A percentile compares a stretch with the other conserved stretches of the same genome.
Conservation (phyloP, 2,797 vertebrate species). For the Pseudochaenichthys georgianus region DNA sequence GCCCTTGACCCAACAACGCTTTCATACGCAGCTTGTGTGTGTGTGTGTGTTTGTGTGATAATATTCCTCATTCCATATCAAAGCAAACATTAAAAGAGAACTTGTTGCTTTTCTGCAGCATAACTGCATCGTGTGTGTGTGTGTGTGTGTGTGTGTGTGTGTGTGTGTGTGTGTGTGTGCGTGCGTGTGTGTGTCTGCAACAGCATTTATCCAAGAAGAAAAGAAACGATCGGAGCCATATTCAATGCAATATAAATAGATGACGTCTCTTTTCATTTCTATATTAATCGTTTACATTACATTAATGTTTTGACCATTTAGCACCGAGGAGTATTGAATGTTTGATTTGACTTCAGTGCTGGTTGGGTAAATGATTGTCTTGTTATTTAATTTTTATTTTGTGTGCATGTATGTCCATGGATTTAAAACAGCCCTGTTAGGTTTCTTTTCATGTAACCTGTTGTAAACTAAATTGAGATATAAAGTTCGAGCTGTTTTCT, state of each 20-base stretch:
- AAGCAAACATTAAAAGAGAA: slow-evolving; percentile 31
- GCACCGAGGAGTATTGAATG: slow-evolving; percentile 74
- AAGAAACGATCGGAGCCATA: slow-evolving; percentile 82
- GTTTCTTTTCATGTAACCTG: slow-evolving; percentile 49
- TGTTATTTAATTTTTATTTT: slow-evolving; percentile 25
- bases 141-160: too few relatives aligned
- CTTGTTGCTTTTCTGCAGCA: slow-evolving; percentile 20
- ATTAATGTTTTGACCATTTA: slow-evolving; percentile 83
- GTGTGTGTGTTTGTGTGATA: background rate
- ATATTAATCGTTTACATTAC: slow-evolving; percentile 84
- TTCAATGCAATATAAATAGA: slow-evolving; percentile 87
- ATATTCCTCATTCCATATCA: slow-evolving; percentile 56
- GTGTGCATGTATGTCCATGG: slow-evolving; percentile 52
- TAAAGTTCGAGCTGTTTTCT: slow-evolving; percentile 35
- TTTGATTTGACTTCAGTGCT: slow-evolving; percentile 68
- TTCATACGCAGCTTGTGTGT: slow-evolving; percentile 5
- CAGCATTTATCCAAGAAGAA: slow-evolving; percentile 62
- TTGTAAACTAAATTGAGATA: slow-evolving; percentile 39
- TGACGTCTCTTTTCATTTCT: slow-evolving; percentile 78
- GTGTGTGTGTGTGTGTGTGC: slow-evolving; percentile 11
- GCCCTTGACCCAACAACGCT: slow-evolving; percentile 26
- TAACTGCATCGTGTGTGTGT: slow-evolving; percentile 9
- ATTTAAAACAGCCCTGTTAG: slow-evolving; percentile 30
- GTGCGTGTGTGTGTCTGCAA: slow-evolving; percentile 45
- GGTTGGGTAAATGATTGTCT: slow-evolving; percentile 61